Evolutionary conservation across 2,113 vertebrate genomes (phyloP).

Genomic region (Heterocephalus glaber): DNA sequence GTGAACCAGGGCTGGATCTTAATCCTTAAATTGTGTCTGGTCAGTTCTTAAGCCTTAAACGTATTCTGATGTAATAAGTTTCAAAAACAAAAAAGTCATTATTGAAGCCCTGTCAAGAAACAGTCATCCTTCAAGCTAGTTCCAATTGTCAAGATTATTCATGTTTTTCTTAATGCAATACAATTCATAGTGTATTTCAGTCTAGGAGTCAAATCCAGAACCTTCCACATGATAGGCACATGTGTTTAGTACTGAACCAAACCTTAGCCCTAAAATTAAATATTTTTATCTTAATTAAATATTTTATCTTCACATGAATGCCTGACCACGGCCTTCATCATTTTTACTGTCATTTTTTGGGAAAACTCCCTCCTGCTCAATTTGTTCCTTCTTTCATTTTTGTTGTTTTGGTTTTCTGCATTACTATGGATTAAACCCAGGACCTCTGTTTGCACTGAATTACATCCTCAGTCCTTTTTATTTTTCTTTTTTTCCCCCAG

Average conservation of each 20-base stretch:
- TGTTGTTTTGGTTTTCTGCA: background rate
- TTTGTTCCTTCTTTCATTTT: background rate
- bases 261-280: background rate
- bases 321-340: background rate
- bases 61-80: background rate
- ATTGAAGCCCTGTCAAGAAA: slow-evolving; percentile 18
- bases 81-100: slow-evolving; percentile 16
- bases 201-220: background rate
- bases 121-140: slow-evolving; percentile 36
- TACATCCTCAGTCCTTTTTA: background rate
- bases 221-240: background rate
- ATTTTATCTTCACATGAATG: slow-evolving; percentile 51
- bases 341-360: slow-evolving; percentile 27
- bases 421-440: background rate
- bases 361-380: slow-evolving; percentile 34
- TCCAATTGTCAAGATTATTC: slow-evolving; percentile 44
- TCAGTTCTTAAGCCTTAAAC: slow-evolving; percentile 19
- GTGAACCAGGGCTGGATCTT: background rate
- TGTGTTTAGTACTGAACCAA: background rate
- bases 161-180: background rate
- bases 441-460: background rate
- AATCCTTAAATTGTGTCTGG: slow-evolving; percentile 6
- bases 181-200: slow-evolving; percentile 20
- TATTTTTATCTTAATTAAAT: too few species aligned
- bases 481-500: too few species aligned